Evolutionary conservation across 2,888 invertebrate species (phyloP).

Genomic region (Caenorhabditis plicata): DNA sequence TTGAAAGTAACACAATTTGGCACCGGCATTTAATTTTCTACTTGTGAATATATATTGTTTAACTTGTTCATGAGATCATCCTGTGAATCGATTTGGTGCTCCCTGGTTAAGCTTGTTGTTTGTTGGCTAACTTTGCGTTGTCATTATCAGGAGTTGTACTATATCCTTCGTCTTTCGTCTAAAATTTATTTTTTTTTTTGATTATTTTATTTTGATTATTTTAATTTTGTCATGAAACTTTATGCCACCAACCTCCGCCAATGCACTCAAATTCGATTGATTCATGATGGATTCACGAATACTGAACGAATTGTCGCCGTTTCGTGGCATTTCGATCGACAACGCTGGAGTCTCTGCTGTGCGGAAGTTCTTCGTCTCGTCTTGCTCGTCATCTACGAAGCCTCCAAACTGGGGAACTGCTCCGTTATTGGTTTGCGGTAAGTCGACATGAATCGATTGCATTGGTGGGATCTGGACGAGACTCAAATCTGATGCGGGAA

Average conservation of each 20-base stretch:
- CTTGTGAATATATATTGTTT: not conserved
- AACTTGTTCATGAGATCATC: not conserved
- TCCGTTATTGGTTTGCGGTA: not conserved
- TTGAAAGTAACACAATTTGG: too few species aligned
- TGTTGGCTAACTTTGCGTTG: too few species aligned
- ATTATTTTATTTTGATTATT: not conserved
- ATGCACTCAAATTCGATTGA: not conserved
- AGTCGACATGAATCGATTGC: not conserved
- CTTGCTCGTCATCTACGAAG: slow-evolving; percentile 21
- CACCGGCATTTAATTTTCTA: too few species aligned
- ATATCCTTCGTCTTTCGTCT: slow-evolving; percentile 23
- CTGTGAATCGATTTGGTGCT: not conserved
- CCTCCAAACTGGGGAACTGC: not conserved
- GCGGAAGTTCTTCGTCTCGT: slow-evolving; percentile 33
- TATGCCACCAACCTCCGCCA: slow-evolving; percentile 7
- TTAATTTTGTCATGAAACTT: too few species aligned
- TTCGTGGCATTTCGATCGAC: slow-evolving; percentile 16
- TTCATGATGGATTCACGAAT: too few species aligned
- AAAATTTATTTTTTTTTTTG: not conserved
- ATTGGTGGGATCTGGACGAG: slow-evolving; percentile 7
- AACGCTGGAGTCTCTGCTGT: slow-evolving; percentile 3
- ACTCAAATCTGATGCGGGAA: slow-evolving; percentile 28
- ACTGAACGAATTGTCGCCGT: too few species aligned
- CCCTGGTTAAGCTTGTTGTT: not conserved
- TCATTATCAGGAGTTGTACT: slow-evolving; percentile 25